Evolutionary conservation across 2,797 vertebrate genomes (phyloP).

Genomic region (Bryconaethiops microstoma): DNA sequence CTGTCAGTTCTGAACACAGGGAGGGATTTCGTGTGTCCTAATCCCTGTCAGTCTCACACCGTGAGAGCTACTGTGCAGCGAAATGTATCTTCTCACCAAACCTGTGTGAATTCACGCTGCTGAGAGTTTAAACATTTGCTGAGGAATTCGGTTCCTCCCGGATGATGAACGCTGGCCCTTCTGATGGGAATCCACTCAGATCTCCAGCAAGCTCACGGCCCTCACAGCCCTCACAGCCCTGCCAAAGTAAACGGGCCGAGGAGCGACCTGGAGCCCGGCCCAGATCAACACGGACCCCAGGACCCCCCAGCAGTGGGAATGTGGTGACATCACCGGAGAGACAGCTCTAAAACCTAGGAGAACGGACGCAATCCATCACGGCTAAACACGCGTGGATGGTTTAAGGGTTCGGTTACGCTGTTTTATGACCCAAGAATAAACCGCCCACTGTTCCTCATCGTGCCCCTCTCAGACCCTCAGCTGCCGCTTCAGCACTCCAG

Average conservation of each 20-base stretch:
- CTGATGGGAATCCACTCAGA: neutral
- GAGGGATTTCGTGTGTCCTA: neutral
- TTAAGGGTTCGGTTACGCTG: constrained; percentile 51
- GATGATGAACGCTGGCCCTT: neutral
- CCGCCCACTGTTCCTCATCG: constrained; percentile 37
- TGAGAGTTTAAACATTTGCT: constrained; percentile 30
- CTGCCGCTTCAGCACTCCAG: constrained; percentile 30
- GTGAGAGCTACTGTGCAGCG: constrained; percentile 29
- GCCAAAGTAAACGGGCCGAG: constrained; percentile 44
- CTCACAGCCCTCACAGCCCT: neutral
- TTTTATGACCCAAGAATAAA: constrained; percentile 39
- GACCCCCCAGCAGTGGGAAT: constrained; percentile 49
- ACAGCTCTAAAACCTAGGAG: constrained; percentile 62
- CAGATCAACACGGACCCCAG: constrained; percentile 65
- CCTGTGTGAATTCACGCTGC: constrained; percentile 13
- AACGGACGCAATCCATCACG: constrained; percentile 69
- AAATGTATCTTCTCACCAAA: constrained; percentile 23
- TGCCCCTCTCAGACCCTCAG: neutral
- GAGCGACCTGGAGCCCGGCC: constrained; percentile 68
- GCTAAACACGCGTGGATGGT: constrained; percentile 54
- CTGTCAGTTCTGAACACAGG: constrained; percentile 31
- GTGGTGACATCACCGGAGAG: constrained; percentile 67
- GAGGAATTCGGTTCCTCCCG: constrained; percentile 36
- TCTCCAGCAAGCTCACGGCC: neutral
- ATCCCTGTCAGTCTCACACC: constrained; percentile 8